Evolutionary conservation across 1,140 invertebrate species (phyloP).

Genomic region (Meloidogyne chitwoodi): DNA sequence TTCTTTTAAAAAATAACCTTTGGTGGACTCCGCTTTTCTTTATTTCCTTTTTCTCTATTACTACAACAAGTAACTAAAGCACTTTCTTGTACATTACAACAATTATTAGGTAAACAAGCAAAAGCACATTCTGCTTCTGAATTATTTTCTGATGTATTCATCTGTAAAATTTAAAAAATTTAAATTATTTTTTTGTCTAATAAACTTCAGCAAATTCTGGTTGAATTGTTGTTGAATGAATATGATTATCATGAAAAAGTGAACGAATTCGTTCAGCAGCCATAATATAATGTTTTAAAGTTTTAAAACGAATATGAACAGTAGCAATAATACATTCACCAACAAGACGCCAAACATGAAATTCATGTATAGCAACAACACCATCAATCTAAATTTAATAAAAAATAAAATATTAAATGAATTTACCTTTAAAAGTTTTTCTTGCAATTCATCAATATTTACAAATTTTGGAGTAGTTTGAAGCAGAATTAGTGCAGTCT

Average conservation of each 20-base stretch:
- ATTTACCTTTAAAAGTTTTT: constrained; percentile 62
- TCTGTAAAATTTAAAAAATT: constrained; percentile 14
- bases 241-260: constrained; percentile 66
- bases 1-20: neutral
- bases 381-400: constrained; percentile 62
- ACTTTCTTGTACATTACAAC: constrained; percentile 24
- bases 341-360: constrained; percentile 67
- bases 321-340: constrained; percentile 64
- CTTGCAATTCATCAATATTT: constrained; percentile 62
- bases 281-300: constrained; percentile 64
- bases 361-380: constrained; percentile 66
- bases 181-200: neutral
- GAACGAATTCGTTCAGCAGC: constrained; percentile 63
- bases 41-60: neutral
- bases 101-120: constrained; percentile 35
- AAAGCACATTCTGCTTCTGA: constrained; percentile 30
- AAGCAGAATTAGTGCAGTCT: constrained; percentile 65
- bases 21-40: constrained; percentile 15
- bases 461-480: constrained; percentile 67
- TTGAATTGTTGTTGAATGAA: constrained; percentile 67
- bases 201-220: constrained; percentile 61
- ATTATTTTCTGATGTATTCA: constrained; percentile 19
- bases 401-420: constrained; percentile 5
- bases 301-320: constrained; percentile 65
- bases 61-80: constrained; percentile 12